Evolutionary conservation across 2,888 invertebrate genomes (phyloP).

Genomic region (Cheilosia scutellata): DNA sequence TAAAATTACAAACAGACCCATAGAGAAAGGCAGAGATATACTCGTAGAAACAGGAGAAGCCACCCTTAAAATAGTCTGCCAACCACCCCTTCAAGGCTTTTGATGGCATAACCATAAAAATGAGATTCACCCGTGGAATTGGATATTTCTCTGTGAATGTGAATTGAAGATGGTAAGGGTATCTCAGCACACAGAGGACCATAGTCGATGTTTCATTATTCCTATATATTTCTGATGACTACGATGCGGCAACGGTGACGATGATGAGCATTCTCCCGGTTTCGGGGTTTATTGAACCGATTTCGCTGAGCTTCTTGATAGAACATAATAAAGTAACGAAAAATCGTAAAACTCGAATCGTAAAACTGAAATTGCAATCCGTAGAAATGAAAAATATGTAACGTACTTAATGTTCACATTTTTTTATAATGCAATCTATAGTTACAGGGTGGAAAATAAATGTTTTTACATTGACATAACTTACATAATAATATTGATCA

Average conservation of each 20-base stretch:
- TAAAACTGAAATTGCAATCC: constrained; percentile 32
- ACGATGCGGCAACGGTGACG: constrained; percentile 13
- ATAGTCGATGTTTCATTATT: constrained; percentile 40
- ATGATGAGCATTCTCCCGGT: constrained; percentile 47
- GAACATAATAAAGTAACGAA: constrained; percentile 48
- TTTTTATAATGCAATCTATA: background rate
- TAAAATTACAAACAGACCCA: constrained; percentile 59
- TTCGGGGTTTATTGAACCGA: background rate
- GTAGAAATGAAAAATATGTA: constrained; percentile 27
- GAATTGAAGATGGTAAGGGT: constrained; percentile 22
- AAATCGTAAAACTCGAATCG: constrained; percentile 68
- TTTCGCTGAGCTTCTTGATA: constrained; percentile 7
- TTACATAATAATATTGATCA: too few relatives aligned
- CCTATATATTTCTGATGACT: constrained; percentile 5
- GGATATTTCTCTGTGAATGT: constrained; percentile 55
- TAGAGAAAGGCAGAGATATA: background rate
- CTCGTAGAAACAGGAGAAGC: background rate
- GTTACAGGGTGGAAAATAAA: too few relatives aligned
- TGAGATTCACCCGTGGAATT: constrained; percentile 66
- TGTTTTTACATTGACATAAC: too few relatives aligned
- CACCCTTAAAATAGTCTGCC: constrained; percentile 29
- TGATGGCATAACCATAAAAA: constrained; percentile 67
- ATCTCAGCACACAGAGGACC: constrained; percentile 4
- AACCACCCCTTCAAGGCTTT: constrained; percentile 48
- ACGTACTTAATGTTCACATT: background rate